Conservation (phyloP, 2,797 vertebrate genomes). For the Sebastes cheni region DNA sequence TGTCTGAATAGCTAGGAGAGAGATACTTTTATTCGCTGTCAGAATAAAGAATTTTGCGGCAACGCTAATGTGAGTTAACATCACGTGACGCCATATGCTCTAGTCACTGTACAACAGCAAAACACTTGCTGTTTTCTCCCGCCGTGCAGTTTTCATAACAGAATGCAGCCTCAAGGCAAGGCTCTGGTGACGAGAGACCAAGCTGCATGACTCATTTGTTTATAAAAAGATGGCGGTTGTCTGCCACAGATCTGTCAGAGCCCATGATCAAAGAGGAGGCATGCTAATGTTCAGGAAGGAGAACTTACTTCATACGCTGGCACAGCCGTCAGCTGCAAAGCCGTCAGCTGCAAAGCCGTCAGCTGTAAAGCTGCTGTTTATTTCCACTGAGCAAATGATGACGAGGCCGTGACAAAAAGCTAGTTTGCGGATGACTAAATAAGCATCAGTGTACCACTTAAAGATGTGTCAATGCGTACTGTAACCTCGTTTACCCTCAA, state of each 20-base stretch:
- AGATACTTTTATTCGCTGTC: background rate
- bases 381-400: constrained; percentile 46
- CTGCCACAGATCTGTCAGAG: constrained; percentile 65
- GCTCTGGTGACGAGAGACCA: constrained; percentile 45
- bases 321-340: constrained; percentile 33
- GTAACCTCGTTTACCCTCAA: constrained; percentile 28
- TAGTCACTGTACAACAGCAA: constrained; percentile 16
- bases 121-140: constrained; percentile 13
- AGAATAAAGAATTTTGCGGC: background rate
- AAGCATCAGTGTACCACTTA: constrained; percentile 40
- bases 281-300: constrained; percentile 53
- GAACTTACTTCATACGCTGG: constrained; percentile 40
- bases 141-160: constrained; percentile 34
- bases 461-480: constrained; percentile 38
- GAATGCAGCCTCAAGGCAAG: constrained; percentile 40
- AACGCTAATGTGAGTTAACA: background rate
- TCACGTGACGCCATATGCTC: constrained; percentile 7
- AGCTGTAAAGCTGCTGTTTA: constrained; percentile 49
- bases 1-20: background rate
- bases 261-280: constrained; percentile 62
- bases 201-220: constrained; percentile 64
- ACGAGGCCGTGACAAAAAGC: constrained; percentile 43
- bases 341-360: constrained; percentile 28
- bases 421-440: constrained; percentile 48
- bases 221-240: constrained; percentile 65